Base-by-base conservation (phyloP, 2,888 invertebrate genomes). In the Melanostoma mellinum region DNA sequence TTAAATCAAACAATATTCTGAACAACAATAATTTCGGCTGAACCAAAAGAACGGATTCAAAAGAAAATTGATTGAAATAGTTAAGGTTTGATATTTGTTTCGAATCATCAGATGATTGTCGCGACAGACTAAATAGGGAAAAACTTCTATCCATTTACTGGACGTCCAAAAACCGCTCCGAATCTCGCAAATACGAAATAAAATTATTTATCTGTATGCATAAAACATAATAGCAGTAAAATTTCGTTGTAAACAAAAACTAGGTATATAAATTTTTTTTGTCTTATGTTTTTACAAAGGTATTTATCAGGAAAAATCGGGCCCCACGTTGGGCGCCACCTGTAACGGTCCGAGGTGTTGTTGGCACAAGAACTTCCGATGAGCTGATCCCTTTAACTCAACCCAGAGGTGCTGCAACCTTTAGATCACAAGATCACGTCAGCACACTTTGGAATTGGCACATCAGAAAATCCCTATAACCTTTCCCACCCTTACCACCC, bases 241-340 rank as follows among this genome's bases (percentile, higher is more conserved):
- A 48, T 6, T 4, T 4, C 48, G n/a, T 2, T 48, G 20, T 30
- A 50, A 50, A 9, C 5, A 50, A 50, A 50, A 50, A 32, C 30
- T 30, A 50, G 2, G 32, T 10, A 0, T 6, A 4, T 10, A 50
- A 20, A 50, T 4, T 8, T 0, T 32, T 6, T 30, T 50, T 6
- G 8, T 30, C 2, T 30, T 6, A 30, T 6, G 6, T 50, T 3
- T 32, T 50, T 32, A 50, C 6, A 32, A 30, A 6, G 50, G 30
- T 32, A 20, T 20, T 30, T 30, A 30, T 8, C 30, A 50, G 30
- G 9, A 8, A 6, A 2, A 30, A 30, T 50, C 50, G 30, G 30
- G 30, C 30, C 30, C 6, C 50, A 50, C 32, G 50, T 50, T 50
- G 50, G 50, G 50, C 50, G 50, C 50, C 50, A 50, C 50, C 50